A percentile compares a stretch with the other conserved stretches of the same genome.
Conservation (phyloP, 2,797 vertebrate species). For the Platyrinchus mystaceus region DNA sequence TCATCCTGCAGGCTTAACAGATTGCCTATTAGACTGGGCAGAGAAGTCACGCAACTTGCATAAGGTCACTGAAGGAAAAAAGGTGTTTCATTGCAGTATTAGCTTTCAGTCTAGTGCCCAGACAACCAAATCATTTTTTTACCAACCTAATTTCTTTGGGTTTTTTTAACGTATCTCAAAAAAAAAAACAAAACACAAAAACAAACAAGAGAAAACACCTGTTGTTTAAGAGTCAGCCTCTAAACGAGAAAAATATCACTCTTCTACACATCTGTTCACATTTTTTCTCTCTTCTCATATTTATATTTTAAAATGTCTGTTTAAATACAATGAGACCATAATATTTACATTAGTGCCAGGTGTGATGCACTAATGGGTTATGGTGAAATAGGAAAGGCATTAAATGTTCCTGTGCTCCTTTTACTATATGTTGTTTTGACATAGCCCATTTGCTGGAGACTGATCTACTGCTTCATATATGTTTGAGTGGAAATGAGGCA, state of each 20-base stretch:
- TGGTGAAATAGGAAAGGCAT: background rate
- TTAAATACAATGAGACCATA: background rate
- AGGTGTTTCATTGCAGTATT: background rate
- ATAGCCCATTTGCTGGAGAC: background rate
- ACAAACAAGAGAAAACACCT: background rate
- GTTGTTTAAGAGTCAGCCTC: background rate
- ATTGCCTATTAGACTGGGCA: background rate
- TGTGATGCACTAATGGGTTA: background rate
- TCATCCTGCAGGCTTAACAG: background rate
- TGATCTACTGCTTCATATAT: background rate
- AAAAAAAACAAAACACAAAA: background rate
- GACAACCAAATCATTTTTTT: background rate
- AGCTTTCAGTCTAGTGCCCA: background rate
- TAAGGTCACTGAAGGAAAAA: background rate
- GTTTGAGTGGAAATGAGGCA: background rate
- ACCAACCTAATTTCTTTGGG: background rate
- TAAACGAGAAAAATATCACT: background rate
- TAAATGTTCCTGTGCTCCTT: background rate
- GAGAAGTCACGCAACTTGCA: background rate
- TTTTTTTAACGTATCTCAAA: background rate
- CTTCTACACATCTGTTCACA: background rate
- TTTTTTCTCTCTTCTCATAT: background rate
- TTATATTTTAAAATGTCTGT: background rate
- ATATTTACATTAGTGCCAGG: constrained; percentile 1
- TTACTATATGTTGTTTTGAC: background rate